Conservation (phyloP, 2,113 vertebrate species). For the Zosterops japonicus region DNA sequence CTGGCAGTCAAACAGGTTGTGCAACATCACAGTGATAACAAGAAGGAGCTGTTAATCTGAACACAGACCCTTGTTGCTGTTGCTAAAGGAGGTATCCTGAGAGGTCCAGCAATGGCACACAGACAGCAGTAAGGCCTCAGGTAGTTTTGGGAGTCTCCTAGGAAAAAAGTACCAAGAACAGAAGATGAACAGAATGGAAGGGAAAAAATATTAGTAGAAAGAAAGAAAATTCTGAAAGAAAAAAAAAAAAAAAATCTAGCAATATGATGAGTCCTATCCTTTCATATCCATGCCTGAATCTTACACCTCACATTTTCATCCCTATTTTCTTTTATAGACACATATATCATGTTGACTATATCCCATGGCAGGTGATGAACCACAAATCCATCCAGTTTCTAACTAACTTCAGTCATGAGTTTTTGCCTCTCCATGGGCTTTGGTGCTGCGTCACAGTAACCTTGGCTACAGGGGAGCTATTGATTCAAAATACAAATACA, state of each 20-base stretch:
- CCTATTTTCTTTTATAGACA: background rate
- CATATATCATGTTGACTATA: background rate
- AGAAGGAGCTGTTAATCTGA: background rate
- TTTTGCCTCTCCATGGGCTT: background rate
- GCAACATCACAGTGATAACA: rapidly evolving
- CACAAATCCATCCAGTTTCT: background rate
- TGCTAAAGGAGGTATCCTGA: background rate
- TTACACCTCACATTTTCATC: background rate
- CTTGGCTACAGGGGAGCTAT: slow-evolving; percentile 48
- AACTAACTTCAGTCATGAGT: background rate
- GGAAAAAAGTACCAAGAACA: background rate
- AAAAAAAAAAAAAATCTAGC: background rate
- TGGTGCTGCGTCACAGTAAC: slow-evolving; percentile 33
- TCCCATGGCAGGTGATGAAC: background rate
- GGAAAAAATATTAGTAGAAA: background rate
- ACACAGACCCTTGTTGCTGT: background rate
- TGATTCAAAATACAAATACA: slow-evolving; percentile 46
- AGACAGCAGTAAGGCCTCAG: background rate
- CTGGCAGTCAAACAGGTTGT: background rate
- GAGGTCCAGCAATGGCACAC: background rate
- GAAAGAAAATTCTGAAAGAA: background rate
- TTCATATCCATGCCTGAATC: background rate
- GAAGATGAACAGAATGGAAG: background rate
- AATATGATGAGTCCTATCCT: background rate
- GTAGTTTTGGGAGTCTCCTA: background rate